Evolutionary conservation across 1,140 invertebrate species (phyloP), one percentile per base, ranked within the genome.

Genomic region (Apis cerana): DNA sequence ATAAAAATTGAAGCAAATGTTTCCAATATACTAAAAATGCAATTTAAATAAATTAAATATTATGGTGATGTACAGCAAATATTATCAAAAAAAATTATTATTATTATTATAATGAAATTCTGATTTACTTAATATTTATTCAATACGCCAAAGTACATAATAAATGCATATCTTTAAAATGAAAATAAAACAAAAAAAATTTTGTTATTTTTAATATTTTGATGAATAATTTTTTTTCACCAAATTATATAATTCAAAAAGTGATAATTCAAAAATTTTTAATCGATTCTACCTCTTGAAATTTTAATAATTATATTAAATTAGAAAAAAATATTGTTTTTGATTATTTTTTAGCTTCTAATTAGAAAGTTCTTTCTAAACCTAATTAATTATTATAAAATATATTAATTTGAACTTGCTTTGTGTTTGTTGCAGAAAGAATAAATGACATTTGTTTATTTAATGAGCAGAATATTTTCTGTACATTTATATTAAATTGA

Each of bases 91-190:
- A 48, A 52, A 33, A 52, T 65, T 62, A 21, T 65, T 62, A 23
- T 54, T 54, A 11, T 11, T 23, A 19, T 23, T 48, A n/a, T 9
- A n/a, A 69, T 58, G 19, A 33, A 69, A 69, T 27, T 48, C 7
- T 69, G 33, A 15, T 65, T 54, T 67, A 77, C 48, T 54, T 69
- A 58, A 48, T 68, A 76, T 33, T 65, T 76, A 54, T 27, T 17
- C 54, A 27, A 64, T 19, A 15, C 52, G 19, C 19, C 48, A 52
- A 52, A 72, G 52, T 58, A 33, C 48, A 33, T 33, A 52, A 43
- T 15, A 23, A 23, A 62, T 62, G 56, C 17, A 50, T 52, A 27
- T 21, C 11, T 19, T 54, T 71, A 2, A 13, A 27, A 61, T 50
- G 33, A 43, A 43, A 43, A 17, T 1, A 67, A 67, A 43, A 5